Percentiles rank a stretch among this genome's conserved stretches.
These are phyloP conservation scores for Diglossa cyanea DNA, from an alignment of 2,797 vertebrate genomes.

Conservation along the genomic window DNA sequence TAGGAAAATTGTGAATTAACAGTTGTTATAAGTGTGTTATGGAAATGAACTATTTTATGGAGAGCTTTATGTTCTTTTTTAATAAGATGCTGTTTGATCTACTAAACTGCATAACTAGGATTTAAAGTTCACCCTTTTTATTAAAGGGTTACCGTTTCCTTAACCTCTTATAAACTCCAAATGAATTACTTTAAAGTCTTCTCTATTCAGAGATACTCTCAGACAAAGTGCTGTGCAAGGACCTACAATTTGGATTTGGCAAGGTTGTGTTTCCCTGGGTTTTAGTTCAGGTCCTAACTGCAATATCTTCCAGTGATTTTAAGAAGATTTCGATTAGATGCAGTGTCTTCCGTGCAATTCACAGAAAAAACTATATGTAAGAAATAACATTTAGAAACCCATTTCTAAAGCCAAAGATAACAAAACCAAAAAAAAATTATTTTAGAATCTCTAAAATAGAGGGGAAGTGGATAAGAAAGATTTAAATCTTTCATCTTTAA, in stretches of 20 bases:
- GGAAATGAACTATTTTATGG: background rate
- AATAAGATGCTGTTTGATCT: background rate
- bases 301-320: background rate
- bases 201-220: background rate
- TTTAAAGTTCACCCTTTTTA: background rate
- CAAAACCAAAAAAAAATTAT: background rate
- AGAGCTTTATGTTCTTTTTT: background rate
- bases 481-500: background rate
- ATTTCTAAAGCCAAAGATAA: background rate
- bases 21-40: background rate
- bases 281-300: background rate
- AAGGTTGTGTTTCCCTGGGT: background rate
- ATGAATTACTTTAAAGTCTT: background rate
- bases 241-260: background rate
- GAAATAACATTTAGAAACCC: background rate
- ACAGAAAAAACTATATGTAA: background rate
- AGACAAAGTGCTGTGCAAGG: background rate
- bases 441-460: background rate
- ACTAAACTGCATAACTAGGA: background rate
- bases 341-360: background rate
- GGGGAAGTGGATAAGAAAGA: background rate
- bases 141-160: background rate
- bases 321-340: background rate
- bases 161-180: background rate
- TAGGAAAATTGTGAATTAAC: background rate